Conservation (phyloP, 2,888 invertebrate species). For the Parnassius glacialis region DNA sequence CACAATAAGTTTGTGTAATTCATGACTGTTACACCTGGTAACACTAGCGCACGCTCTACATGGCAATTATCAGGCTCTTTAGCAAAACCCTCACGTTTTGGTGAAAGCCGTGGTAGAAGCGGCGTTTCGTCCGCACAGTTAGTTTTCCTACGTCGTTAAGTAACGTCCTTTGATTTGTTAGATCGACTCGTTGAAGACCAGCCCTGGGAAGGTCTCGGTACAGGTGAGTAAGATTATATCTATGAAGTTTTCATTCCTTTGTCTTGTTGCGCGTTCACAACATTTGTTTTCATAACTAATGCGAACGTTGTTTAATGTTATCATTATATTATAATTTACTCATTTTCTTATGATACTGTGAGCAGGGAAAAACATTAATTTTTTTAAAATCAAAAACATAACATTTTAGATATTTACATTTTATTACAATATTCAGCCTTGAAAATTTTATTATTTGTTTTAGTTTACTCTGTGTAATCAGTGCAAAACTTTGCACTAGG, state of each 20-base stretch:
- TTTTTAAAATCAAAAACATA: no score
- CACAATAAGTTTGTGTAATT: conserved; percentile 22
- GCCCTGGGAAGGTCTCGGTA: background rate
- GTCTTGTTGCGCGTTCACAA: background rate
- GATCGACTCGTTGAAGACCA: background rate
- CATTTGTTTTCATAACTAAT: background rate
- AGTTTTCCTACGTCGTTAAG: conserved; percentile 4
- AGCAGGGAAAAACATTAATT: no score
- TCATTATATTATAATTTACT: no score
- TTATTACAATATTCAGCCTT: no score
- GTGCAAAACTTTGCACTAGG: no score
- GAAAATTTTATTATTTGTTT: no score
- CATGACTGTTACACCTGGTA: conserved; percentile 6
- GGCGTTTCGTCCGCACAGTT: conserved; percentile 2
- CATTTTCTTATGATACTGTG: no score
- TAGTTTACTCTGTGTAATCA: no score
- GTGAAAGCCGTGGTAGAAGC: conserved; percentile 14
- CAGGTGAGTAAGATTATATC: conserved; percentile 10
- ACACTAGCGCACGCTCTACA: conserved; percentile 14
- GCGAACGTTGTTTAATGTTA: background rate
- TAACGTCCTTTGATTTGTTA: conserved; percentile 8
- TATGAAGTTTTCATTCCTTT: background rate
- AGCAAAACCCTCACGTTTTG: conserved; percentile 22
- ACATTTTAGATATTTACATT: no score
- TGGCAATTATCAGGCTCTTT: conserved; percentile 15